phyloP scores from a whole-genome alignment of 2,888 invertebrate genomes.

The Petrophora chlorosata region DNA sequence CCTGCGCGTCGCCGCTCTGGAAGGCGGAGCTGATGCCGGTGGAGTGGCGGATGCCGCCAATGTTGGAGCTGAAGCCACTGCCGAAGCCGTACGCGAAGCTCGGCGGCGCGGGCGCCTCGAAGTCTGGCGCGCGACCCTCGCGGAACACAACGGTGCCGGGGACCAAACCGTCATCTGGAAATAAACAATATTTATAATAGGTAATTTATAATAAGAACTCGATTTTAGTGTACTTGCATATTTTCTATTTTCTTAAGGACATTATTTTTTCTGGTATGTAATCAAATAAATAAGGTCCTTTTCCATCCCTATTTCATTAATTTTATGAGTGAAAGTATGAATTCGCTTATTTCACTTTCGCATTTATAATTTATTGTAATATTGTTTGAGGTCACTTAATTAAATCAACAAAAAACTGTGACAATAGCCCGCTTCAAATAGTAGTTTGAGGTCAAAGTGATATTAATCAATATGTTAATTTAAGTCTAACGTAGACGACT shows the following conservation, averaged over 20 bases:
- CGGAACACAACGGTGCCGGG: constrained; percentile 49
- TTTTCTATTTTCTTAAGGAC: no score
- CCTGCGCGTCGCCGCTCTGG: constrained; percentile 60
- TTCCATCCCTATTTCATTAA: no score
- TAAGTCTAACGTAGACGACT: no score
- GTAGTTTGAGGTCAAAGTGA: constrained; percentile 11
- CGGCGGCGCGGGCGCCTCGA: constrained; percentile 55
- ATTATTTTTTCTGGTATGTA: no score
- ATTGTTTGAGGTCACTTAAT: constrained; percentile 1
- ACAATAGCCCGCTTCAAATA: constrained; percentile 7
- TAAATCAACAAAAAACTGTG: constrained; percentile 5
- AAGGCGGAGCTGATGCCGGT: constrained; percentile 64
- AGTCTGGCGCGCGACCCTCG: constrained; percentile 44
- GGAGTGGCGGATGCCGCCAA: constrained; percentile 71
- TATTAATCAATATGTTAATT: constrained; percentile 37
- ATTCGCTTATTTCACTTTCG: no score
- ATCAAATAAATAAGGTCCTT: no score
- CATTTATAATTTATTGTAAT: no score
- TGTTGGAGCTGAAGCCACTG: constrained; percentile 71
- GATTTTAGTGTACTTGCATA: no score
- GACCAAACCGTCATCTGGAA: constrained; percentile 28
- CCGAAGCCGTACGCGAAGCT: constrained; percentile 70
- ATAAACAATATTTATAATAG: background rate
- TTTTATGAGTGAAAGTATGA: no score
- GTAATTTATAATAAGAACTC: no score